These are phyloP conservation scores for Coptodon bakossiorum DNA, from an alignment of 2,113 vertebrate species.

Conservation along the genomic window DNA sequence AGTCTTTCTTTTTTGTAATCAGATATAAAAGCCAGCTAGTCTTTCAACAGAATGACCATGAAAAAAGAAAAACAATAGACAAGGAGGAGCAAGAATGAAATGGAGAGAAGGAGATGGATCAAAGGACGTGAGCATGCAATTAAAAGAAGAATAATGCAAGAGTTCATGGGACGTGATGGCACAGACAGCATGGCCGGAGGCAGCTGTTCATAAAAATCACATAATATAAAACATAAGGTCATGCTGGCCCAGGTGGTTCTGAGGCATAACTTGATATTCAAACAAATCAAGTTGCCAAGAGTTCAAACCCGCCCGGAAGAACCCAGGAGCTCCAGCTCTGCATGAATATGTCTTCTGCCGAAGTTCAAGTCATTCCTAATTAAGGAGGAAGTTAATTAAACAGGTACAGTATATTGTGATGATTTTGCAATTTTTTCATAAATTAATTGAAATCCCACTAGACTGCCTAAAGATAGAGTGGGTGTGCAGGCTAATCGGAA, in stretches of 20 bases:
- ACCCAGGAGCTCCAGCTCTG: neutral
- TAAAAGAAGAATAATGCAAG: neutral
- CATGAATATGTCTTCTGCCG: neutral
- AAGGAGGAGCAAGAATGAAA: neutral
- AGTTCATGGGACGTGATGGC: neutral
- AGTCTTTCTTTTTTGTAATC: slow-evolving; percentile 26
- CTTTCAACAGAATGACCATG: slow-evolving; percentile 38
- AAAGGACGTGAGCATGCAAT: neutral
- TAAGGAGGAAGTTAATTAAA: slow-evolving; percentile 61
- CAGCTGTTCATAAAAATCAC: slow-evolving; percentile 16
- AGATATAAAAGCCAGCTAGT: slow-evolving; percentile 23
- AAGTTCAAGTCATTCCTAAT: slow-evolving; percentile 53
- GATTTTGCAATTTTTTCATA: slow-evolving; percentile 61
- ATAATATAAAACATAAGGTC: slow-evolving; percentile 27
- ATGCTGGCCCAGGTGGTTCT: neutral
- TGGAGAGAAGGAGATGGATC: neutral
- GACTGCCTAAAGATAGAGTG: slow-evolving; percentile 64
- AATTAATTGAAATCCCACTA: slow-evolving; percentile 66
- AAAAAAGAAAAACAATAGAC: slow-evolving; percentile 29
- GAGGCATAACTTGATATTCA: slow-evolving; percentile 28
- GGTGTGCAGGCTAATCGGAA: slow-evolving; percentile 66
- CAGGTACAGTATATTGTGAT: slow-evolving; percentile 62
- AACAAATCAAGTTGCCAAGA: slow-evolving; percentile 1
- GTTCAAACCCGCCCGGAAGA: neutral
- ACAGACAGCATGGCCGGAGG: neutral